These are phyloP conservation scores for Notiomystis cincta DNA, from an alignment of 2,113 vertebrate genomes.

Conservation along the genomic window DNA sequence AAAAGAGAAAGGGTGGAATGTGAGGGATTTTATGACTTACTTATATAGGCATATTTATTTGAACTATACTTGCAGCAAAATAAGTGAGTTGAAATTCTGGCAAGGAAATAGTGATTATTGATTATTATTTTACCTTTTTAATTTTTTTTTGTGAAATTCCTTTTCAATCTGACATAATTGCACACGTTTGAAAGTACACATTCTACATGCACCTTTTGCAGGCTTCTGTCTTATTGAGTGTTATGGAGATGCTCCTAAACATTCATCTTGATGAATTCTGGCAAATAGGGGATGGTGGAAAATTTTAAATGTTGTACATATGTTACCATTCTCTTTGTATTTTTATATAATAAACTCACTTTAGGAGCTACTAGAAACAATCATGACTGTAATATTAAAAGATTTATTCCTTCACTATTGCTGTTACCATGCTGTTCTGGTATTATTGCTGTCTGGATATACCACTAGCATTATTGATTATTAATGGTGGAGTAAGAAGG, in stretches of 20 bases:
- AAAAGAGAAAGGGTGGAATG: not conserved
- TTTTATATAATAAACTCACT: not conserved
- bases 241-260: not conserved
- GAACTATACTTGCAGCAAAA: not conserved
- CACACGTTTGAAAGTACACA: not conserved
- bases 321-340: not conserved
- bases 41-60: not conserved
- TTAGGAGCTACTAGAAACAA: not conserved
- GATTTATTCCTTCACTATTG: not conserved
- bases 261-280: not conserved
- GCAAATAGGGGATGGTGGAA: not conserved
- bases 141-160: not conserved
- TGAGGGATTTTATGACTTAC: not conserved
- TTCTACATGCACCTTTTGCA: not conserved
- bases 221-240: not conserved
- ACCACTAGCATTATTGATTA: not conserved
- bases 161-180: not conserved
- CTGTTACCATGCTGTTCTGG: not conserved
- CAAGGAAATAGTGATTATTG: not conserved
- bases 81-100: not conserved
- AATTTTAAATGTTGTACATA: not conserved
- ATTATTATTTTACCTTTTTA: not conserved
- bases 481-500: not conserved
- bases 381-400: not conserved
- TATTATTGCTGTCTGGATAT: not conserved